Evolutionary conservation across 2,888 invertebrate genomes (phyloP).

Genomic region (Noctua janthe): DNA sequence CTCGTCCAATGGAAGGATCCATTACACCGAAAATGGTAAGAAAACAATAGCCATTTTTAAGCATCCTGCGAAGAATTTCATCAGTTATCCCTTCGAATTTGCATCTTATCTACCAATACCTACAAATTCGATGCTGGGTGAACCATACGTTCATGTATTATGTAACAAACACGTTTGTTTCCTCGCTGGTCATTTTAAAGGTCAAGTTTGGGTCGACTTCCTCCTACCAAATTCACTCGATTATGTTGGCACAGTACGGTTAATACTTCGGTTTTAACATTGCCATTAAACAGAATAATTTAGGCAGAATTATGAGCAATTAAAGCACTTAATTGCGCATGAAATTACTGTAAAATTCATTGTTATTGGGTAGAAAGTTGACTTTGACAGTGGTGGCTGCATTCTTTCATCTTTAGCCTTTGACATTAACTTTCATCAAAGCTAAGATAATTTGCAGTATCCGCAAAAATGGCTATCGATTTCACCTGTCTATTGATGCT

Average conservation of each 20-base stretch:
- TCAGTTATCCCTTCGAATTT: not conserved
- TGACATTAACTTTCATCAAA: slow-evolving; percentile 19
- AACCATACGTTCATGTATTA: slow-evolving; percentile 32
- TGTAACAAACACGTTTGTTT: slow-evolving; percentile 51
- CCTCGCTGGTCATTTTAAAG: slow-evolving; percentile 31
- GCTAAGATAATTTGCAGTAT: not conserved
- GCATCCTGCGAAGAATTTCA: not conserved
- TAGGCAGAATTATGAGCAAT: slow-evolving; percentile 22
- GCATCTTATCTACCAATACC: not conserved
- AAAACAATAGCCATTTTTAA: not conserved
- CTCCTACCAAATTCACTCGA: slow-evolving; percentile 22
- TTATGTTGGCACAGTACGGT: not conserved
- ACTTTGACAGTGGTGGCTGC: slow-evolving; percentile 1
- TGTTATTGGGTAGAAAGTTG: slow-evolving; percentile 42
- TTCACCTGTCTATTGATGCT: not conserved
- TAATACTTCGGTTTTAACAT: slow-evolving; percentile 25
- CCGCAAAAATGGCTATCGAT: not conserved
- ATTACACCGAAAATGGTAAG: not conserved
- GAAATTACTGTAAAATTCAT: slow-evolving; percentile 29
- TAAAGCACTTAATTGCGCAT: slow-evolving; percentile 41
- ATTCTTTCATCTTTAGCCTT: not conserved
- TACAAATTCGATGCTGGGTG: slow-evolving; percentile 9
- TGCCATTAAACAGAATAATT: slow-evolving; percentile 19
- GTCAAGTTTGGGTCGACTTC: slow-evolving; percentile 55
- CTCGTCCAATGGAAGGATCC: no score